Percentiles rank a stretch among this genome's conserved stretches.
These are phyloP conservation scores for Pseudochirops cupreus DNA, from an alignment of 2,797 vertebrate species.

Conservation along the genomic window DNA sequence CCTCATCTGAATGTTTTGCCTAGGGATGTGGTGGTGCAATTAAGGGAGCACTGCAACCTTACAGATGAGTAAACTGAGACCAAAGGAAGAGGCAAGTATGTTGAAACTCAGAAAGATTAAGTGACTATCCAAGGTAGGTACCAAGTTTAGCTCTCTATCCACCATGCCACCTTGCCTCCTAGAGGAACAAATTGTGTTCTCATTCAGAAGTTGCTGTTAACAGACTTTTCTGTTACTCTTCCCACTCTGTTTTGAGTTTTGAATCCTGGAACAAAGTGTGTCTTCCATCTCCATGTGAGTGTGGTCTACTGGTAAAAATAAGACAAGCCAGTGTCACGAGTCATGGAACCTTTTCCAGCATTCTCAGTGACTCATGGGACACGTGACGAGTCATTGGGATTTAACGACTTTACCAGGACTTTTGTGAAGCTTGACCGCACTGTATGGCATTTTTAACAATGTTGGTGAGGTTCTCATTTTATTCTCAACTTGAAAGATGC, in stretches of 20 bases:
- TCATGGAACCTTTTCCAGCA: background rate
- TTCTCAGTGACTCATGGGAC: conserved; percentile 58
- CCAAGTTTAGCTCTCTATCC: background rate
- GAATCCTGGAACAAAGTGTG: conserved; percentile 4
- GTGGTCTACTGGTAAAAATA: background rate
- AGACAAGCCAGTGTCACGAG: conserved; percentile 13
- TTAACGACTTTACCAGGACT: conserved; percentile 61
- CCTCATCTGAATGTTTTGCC: background rate
- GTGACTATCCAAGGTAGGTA: background rate
- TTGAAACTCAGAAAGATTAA: background rate
- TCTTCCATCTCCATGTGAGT: background rate
- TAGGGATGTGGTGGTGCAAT: background rate
- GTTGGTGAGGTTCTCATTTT: conserved; percentile 50
- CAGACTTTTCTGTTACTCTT: conserved; percentile 16
- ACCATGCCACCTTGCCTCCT: background rate
- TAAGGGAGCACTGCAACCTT: background rate
- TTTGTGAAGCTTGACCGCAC: conserved; percentile 50
- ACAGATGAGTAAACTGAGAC: conserved; percentile 31
- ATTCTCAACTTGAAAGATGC: conserved; percentile 70
- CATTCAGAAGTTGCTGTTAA: background rate
- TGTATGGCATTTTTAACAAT: conserved; percentile 64
- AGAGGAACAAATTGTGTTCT: background rate
- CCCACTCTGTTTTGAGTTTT: background rate
- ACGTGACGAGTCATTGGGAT: conserved; percentile 52
- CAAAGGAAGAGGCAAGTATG: background rate